Evolutionary conservation across 2,113 vertebrate genomes (phyloP), one percentile per base, ranked within the genome.

Genomic region (Puma concolor): DNA sequence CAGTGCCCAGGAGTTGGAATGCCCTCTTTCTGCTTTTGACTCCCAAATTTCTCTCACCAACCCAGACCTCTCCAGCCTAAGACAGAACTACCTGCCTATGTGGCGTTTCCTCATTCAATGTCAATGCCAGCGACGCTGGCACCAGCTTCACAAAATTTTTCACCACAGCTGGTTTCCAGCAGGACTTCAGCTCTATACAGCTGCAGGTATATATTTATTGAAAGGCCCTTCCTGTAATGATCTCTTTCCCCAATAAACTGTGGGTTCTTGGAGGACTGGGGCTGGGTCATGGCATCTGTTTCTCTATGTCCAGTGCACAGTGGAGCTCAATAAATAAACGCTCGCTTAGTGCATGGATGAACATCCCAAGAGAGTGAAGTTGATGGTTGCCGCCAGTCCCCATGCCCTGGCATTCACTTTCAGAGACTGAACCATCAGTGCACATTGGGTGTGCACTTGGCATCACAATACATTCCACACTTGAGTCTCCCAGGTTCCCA

Each of bases 401-500:
- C 25, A 21, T 14, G 38, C 50, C 33, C 50, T 81, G 27, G 15
- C 12, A 23, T 91, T 84, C 33, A 84, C 48, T 41, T 94, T 82
- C 25, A 3, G 15, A 69, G 74, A 48, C 64, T 19, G 31, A 16
- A 16, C 19, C 64, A 83, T 72, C 69, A 50, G 71, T 11, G 14
- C 33, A 41, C 27, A 12, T 0, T 44, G 21, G 25, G 6, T 7
- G 16, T 69, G 16, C 9, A 21, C 17, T 76, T 84, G 80, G 36
- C 7, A 27, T 83, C 85, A 88, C 86, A 82, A 2, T 36, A 16
- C 29, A 50, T 91, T 76, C 57, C 7, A 29, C n/a, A 38, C n/a
- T 72, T 9, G 9, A 36, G 16, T 71, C 84, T 76, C 29, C n/a
- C 15, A 44, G 29, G 82, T 93, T 92, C 92, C 88, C 81, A 31